Conservation (phyloP, 2,888 invertebrate genomes). For the Synanthedon andrenaeformis region DNA sequence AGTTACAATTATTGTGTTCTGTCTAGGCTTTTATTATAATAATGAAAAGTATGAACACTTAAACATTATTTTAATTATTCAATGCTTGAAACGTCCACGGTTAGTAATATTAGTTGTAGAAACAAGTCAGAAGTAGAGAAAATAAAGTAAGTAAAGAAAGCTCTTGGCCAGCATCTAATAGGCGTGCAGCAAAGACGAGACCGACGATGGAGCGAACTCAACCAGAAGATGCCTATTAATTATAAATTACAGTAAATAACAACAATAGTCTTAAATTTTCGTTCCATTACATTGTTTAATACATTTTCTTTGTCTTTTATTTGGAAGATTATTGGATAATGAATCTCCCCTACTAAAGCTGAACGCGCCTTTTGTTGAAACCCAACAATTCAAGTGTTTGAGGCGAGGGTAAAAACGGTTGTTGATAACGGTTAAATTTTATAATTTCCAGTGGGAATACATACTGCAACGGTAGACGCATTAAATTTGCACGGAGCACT, state of each 20-base stretch:
- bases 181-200: no score
- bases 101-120: neutral
- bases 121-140: neutral
- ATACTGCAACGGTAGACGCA: constrained; percentile 3
- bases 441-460: constrained; percentile 26
- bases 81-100: neutral
- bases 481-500: constrained; percentile 18
- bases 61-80: neutral
- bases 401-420: neutral
- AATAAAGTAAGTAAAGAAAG: no score
- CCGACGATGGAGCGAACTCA: no score
- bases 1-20: constrained; percentile 3
- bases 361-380: neutral
- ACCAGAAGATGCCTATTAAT: no score
- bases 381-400: constrained; percentile 1
- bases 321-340: neutral
- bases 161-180: no score
- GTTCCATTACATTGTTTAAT: no score
- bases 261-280: no score
- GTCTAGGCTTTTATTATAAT: neutral
- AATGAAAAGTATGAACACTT: neutral
- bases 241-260: no score
- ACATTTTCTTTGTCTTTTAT: neutral
- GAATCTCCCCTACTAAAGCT: neutral
- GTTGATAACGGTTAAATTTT: constrained; percentile 5